Conservation (phyloP, 2,888 invertebrate genomes). For the Chrysotoxum bicinctum region DNA sequence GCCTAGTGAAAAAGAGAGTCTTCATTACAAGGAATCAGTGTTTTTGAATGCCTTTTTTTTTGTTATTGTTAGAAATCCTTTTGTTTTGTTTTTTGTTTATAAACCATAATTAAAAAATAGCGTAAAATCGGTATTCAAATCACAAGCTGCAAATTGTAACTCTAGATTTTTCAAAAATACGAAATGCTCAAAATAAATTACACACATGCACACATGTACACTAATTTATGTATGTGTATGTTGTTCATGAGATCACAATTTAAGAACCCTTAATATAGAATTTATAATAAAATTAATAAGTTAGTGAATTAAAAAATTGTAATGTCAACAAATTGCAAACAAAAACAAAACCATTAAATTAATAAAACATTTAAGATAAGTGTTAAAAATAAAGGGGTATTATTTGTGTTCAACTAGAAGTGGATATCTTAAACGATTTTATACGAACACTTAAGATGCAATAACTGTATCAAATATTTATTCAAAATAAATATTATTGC, state of each 20-base stretch:
- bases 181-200: conserved; percentile 23
- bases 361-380: conserved; percentile 10
- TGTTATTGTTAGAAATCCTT: background rate
- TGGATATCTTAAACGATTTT: background rate
- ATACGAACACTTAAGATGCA: background rate
- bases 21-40: conserved; percentile 34
- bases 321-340: conserved; percentile 12
- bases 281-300: conserved; percentile 37
- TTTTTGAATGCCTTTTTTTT: conserved; percentile 25
- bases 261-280: conserved; percentile 36
- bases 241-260: conserved; percentile 54
- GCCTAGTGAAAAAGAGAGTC: conserved; percentile 19
- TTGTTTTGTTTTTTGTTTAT: conserved; percentile 8
- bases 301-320: conserved; percentile 13
- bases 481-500: background rate
- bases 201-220: conserved; percentile 12
- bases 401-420: background rate
- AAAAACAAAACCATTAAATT: background rate
- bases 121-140: conserved; percentile 50
- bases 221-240: conserved; percentile 9
- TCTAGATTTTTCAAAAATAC: conserved; percentile 61
- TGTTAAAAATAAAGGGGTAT: background rate
- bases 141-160: conserved; percentile 42
- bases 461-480: background rate
- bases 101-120: conserved; percentile 1